phyloP scores from a whole-genome alignment of 1,140 invertebrate species.

The Drosophila kanapiae region DNA sequence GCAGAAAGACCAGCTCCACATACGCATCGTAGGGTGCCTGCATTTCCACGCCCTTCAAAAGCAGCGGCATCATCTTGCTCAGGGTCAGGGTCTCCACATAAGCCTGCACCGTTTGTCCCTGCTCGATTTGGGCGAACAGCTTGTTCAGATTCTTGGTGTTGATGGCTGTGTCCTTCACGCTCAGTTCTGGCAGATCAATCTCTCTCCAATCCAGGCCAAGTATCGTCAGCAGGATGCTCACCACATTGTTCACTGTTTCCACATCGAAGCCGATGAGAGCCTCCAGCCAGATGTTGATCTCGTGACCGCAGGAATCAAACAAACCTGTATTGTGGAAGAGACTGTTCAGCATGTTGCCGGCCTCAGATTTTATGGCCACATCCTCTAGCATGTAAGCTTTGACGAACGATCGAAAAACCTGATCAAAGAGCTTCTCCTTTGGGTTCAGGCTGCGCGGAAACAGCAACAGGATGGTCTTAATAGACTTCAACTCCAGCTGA shows the following conservation, averaged over 20 bases:
- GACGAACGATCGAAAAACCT: conserved; percentile 87
- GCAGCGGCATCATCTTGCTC: conserved; percentile 74
- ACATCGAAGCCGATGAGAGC: conserved; percentile 77
- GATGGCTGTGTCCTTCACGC: conserved; percentile 21
- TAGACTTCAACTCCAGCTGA: conserved; percentile 88
- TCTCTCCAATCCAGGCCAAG: conserved; percentile 54
- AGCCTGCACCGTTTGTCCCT: conserved; percentile 74
- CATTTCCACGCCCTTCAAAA: conserved; percentile 67
- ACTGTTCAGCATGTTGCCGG: conserved; percentile 84
- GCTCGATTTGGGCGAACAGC: conserved; percentile 76
- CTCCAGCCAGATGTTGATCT: conserved; percentile 89
- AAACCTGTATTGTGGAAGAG: conserved; percentile 88
- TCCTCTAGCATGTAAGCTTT: conserved; percentile 85
- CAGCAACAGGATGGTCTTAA: conserved; percentile 88
- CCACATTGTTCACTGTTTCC: conserved; percentile 56
- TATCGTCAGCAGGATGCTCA: conserved; percentile 59
- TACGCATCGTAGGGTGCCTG: conserved; percentile 66
- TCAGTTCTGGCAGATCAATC: conserved; percentile 50
- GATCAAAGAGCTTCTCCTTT: conserved; percentile 87
- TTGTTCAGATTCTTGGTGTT: conserved; percentile 64
- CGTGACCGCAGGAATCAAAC: conserved; percentile 87
- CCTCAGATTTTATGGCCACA: conserved; percentile 77
- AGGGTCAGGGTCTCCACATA: conserved; percentile 74
- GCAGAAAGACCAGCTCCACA: conserved; percentile 68
- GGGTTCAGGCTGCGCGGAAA: conserved; percentile 87